Percentiles rank a stretch among this genome's conserved stretches.
Conservation (phyloP, 2,113 vertebrate species). For the Tetrao urogallus region DNA sequence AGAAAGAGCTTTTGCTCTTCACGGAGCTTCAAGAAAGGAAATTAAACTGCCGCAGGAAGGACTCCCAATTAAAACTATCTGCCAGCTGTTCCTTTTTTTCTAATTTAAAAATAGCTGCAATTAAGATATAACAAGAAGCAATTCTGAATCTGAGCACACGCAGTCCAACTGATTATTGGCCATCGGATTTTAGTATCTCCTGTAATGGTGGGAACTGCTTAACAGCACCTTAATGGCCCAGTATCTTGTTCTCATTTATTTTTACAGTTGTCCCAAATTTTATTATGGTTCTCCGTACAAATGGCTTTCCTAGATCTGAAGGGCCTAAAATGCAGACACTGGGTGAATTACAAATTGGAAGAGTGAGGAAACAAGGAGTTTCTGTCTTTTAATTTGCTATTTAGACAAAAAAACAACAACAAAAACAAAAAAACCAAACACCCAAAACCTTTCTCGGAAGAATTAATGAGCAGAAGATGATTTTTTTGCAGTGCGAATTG, state of each 20-base stretch:
- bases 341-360: neutral
- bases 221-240: neutral
- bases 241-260: neutral
- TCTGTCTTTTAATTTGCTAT: neutral
- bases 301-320: neutral
- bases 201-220: neutral
- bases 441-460: neutral
- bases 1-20: slow-evolving; percentile 9
- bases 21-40: neutral
- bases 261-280: neutral
- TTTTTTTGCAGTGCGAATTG: neutral
- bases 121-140: slow-evolving; percentile 1
- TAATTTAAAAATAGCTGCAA: slow-evolving; percentile 12
- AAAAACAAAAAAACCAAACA: no score
- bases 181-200: neutral
- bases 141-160: neutral
- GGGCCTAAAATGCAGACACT: neutral
- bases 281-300: neutral
- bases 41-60: neutral
- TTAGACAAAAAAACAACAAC: neutral
- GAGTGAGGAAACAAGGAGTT: neutral
- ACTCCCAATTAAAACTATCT: neutral
- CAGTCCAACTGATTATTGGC: neutral
- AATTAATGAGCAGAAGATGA: neutral
- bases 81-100: slow-evolving; percentile 1